Conservation (phyloP, 2,888 invertebrate genomes). For the Lamproptera curius region DNA sequence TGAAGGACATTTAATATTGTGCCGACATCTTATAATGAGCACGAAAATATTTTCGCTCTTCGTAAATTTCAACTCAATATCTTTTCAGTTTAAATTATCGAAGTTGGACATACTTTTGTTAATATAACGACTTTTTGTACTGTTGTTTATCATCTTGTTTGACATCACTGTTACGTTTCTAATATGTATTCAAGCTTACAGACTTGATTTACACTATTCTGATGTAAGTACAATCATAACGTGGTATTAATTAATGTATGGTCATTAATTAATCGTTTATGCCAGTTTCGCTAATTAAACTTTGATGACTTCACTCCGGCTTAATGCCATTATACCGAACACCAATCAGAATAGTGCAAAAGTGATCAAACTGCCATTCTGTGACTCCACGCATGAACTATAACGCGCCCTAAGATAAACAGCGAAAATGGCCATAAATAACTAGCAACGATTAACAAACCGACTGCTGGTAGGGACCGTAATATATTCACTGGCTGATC, state of each 20-base stretch:
- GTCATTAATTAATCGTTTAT: too few species aligned
- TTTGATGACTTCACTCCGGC: slow-evolving; percentile 20
- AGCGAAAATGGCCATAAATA: slow-evolving; percentile 60
- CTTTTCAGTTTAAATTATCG: slow-evolving; percentile 3
- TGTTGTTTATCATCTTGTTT: too few species aligned
- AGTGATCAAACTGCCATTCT: slow-evolving; percentile 13
- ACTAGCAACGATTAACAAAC: slow-evolving; percentile 73
- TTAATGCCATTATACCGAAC: not conserved
- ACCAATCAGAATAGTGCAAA: not conserved
- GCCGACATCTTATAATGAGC: slow-evolving; percentile 18
- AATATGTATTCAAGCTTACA: too few species aligned
- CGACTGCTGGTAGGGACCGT: slow-evolving; percentile 64
- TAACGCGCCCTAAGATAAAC: slow-evolving; percentile 35
- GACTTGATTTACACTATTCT: too few species aligned
- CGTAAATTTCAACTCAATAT: not conserved
- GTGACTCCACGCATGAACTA: slow-evolving; percentile 18
- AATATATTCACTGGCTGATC: slow-evolving; percentile 75
- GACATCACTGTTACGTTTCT: too few species aligned
- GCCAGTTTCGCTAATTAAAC: slow-evolving; percentile 26
- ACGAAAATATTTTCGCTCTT: slow-evolving; percentile 12
- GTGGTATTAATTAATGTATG: too few species aligned
- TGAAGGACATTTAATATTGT: slow-evolving; percentile 24
- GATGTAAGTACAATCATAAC: too few species aligned
- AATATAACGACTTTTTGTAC: not conserved
- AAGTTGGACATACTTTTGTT: not conserved